phyloP scores from a whole-genome alignment of 30 jellyfish, hydroid and myxozoan species.

The Turritopsis dohrnii region DNA sequence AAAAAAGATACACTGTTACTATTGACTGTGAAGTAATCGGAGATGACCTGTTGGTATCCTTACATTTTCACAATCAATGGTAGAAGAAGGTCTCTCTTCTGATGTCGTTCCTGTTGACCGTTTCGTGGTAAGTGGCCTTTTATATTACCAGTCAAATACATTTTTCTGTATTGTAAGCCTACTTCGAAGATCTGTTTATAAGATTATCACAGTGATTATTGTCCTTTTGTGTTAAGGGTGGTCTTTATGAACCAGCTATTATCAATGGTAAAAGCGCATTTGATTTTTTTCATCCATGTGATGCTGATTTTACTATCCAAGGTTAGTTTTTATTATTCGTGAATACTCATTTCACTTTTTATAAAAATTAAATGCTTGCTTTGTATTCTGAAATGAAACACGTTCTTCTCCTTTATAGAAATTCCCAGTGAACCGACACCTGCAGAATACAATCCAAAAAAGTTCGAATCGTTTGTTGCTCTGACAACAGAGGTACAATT shows the following conservation, averaged over 20 bases:
- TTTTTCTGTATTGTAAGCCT: too few species aligned
- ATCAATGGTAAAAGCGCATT: slow-evolving; percentile 25
- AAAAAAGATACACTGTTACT: neutral
- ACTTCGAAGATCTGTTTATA: too few species aligned
- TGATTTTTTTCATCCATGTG: slow-evolving; percentile 23
- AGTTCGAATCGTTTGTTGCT: slow-evolving; percentile 11
- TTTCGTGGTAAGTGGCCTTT: neutral
- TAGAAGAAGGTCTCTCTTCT: neutral
- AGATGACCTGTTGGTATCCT: slow-evolving; percentile 3
- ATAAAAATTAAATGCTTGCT: too few species aligned
- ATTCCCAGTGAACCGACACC: slow-evolving; percentile 34
- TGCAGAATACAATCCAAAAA: slow-evolving; percentile 25
- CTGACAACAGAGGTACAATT: slow-evolving; percentile 6
- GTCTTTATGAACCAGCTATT: slow-evolving; percentile 9
- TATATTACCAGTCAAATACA: too few species aligned
- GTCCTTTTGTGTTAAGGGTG: slow-evolving; percentile 21
- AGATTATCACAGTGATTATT: neutral
- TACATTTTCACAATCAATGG: neutral
- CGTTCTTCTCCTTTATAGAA: neutral
- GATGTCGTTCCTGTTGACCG: neutral
- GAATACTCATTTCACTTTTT: too few species aligned
- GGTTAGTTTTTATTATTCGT: neutral
- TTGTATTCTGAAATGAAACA: neutral
- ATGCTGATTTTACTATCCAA: slow-evolving; percentile 19
- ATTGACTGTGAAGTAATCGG: slow-evolving; percentile 31